These are phyloP conservation scores for Pterostichus niger DNA, from an alignment of 2,888 invertebrate species.

Conservation along the genomic window DNA sequence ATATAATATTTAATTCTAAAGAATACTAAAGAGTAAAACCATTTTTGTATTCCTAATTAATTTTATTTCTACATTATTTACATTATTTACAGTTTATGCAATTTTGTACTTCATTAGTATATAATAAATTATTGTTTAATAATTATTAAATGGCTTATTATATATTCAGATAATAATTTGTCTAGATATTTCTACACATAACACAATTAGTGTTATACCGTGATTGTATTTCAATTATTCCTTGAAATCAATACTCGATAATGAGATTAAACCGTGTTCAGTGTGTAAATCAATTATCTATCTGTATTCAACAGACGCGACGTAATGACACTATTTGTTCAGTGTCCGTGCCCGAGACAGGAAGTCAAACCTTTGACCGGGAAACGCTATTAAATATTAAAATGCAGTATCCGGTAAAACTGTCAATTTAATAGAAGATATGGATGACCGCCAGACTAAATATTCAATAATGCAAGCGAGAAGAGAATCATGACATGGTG, in stretches of 20 bases:
- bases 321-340: neutral
- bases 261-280: conserved; percentile 15
- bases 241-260: conserved; percentile 28
- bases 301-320: neutral
- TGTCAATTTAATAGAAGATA: conserved; percentile 37
- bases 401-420: conserved; percentile 22
- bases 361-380: neutral
- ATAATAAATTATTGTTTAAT: no score
- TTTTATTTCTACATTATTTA: no score
- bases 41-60: no score
- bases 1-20: no score
- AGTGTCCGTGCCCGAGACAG: neutral
- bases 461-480: conserved; percentile 3
- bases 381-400: conserved; percentile 9
- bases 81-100: no score
- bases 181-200: no score
- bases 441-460: conserved; percentile 10
- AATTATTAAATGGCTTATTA: no score
- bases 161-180: no score
- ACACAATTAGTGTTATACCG: no score
- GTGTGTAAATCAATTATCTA: conserved; percentile 14
- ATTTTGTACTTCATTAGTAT: no score
- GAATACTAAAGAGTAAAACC: no score
- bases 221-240: neutral
- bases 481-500: neutral